These are phyloP conservation scores for Microtus montanus DNA, from an alignment of 2,113 vertebrate genomes.

Conservation along the genomic window DNA sequence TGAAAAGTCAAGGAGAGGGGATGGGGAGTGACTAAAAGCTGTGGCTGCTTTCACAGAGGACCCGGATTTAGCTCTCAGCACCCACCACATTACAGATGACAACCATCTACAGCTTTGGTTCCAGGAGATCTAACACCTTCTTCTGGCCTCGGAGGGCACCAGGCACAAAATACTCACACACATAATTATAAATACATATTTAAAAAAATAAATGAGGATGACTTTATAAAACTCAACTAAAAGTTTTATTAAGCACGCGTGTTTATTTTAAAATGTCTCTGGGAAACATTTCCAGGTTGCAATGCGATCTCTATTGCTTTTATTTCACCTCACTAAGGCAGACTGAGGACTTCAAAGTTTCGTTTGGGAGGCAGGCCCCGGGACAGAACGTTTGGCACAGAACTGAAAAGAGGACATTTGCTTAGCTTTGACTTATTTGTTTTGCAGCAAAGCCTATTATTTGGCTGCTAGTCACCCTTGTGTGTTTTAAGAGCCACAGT, in stretches of 20 bases:
- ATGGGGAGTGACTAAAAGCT: neutral
- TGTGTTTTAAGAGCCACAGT: neutral
- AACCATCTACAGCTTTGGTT: neutral
- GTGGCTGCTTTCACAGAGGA: neutral
- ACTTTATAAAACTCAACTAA: neutral
- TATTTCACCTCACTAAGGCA: neutral
- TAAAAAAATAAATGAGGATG: neutral
- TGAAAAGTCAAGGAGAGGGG: neutral
- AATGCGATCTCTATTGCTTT: neutral
- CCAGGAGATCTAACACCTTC: neutral
- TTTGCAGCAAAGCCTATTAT: neutral
- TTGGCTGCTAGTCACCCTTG: neutral
- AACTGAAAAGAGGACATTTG: neutral
- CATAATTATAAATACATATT: neutral
- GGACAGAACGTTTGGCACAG: neutral
- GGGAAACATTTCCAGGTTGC: neutral
- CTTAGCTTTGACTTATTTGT: neutral
- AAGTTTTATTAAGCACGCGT: neutral
- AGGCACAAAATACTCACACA: neutral
- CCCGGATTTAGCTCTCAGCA: neutral
- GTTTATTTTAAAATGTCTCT: slow-evolving; percentile 1
- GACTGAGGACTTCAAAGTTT: neutral
- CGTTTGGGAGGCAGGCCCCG: neutral
- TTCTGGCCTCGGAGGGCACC: neutral
- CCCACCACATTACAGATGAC: neutral